These are phyloP conservation scores for Sicus ferrugineus DNA, from an alignment of 2,888 invertebrate species.

Conservation along the genomic window DNA sequence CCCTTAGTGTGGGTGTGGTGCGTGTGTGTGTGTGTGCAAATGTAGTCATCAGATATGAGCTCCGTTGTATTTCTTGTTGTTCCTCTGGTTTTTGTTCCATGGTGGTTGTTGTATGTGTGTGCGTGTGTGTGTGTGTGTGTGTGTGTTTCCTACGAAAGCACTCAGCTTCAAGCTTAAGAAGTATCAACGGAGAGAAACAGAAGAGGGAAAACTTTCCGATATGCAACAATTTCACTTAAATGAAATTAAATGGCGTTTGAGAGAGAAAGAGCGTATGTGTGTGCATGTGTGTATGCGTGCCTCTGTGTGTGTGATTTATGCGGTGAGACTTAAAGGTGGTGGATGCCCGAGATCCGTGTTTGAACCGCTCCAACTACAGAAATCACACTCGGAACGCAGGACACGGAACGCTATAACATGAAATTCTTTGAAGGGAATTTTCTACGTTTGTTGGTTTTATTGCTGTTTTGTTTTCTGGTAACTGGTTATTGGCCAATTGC, in stretches of 20 bases:
- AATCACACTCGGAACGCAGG: neutral
- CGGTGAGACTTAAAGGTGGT: neutral
- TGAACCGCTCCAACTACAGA: no score
- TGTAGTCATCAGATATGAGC: no score
- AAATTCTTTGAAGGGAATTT: neutral
- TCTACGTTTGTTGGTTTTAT: neutral
- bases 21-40: no score
- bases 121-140: no score
- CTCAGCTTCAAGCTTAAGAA: no score
- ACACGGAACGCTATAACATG: neutral
- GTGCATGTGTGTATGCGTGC: neutral
- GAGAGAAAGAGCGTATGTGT: neutral
- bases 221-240: constrained; percentile 59
- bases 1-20: no score
- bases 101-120: no score
- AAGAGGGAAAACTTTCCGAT: constrained; percentile 24
- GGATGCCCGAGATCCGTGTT: no score
- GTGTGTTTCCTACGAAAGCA: no score
- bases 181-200: constrained; percentile 5
- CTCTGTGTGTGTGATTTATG: neutral
- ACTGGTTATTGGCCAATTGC: neutral
- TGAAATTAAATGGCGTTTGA: constrained; percentile 57
- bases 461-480: neutral
- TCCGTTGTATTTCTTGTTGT: no score
- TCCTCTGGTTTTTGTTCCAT: no score